phyloP scores from a whole-genome alignment of 2,113 vertebrate species.

The Garra rufa region DNA sequence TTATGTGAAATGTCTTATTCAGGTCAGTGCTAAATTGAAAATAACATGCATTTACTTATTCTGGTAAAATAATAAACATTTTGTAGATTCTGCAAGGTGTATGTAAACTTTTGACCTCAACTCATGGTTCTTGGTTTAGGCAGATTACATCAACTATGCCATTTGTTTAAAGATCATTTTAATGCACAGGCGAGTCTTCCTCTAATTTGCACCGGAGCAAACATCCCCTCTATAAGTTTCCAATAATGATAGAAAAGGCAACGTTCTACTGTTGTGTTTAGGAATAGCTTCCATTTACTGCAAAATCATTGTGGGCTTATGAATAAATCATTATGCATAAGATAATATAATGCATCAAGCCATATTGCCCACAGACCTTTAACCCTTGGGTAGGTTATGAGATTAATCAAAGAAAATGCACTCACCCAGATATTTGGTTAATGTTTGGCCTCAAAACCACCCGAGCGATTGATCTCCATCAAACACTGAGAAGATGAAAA shows the following conservation, averaged over 20 bases:
- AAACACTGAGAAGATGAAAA: background rate
- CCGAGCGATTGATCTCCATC: background rate
- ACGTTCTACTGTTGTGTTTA: conserved; percentile 6
- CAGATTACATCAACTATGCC: background rate
- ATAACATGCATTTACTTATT: no score
- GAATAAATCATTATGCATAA: conserved; percentile 49
- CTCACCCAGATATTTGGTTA: background rate
- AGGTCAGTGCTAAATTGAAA: no score
- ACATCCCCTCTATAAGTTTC: background rate
- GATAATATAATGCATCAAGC: conserved; percentile 34
- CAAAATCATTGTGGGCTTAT: conserved; percentile 34
- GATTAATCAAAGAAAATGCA: conserved; percentile 41
- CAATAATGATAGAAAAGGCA: conserved; percentile 4
- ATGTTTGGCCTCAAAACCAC: conserved; percentile 4
- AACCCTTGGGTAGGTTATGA: conserved; percentile 24
- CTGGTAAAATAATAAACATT: no score
- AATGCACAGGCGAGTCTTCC: background rate
- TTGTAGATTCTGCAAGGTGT: no score
- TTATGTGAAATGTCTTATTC: no score
- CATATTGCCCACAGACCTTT: conserved; percentile 27
- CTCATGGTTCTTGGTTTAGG: background rate
- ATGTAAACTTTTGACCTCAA: no score
- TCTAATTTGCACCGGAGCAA: background rate
- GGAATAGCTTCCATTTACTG: conserved; percentile 24
- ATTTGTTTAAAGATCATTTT: background rate